A percentile compares a stretch with the other conserved stretches of the same genome.
phyloP scores from a whole-genome alignment of 1,140 invertebrate genomes.

The Centruroides vittatus region DNA sequence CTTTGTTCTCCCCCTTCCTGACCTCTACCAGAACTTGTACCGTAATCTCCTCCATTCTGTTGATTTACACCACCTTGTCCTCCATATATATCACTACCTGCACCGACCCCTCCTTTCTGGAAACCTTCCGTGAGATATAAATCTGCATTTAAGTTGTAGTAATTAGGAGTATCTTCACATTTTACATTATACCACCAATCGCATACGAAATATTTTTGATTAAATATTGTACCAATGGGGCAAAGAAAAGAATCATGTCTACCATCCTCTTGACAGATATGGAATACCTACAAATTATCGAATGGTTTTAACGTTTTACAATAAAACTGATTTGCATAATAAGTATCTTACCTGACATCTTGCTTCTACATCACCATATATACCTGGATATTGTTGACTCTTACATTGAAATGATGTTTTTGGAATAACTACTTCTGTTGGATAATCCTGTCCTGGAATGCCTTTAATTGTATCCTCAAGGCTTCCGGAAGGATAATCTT shows the following conservation, averaged over 20 bases:
- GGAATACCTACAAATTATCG: constrained; percentile 33
- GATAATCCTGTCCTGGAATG: neutral
- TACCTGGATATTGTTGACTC: neutral
- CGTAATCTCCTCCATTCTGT: neutral
- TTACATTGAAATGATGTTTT: neutral
- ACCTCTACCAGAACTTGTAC: neutral
- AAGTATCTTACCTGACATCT: neutral
- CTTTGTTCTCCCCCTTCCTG: neutral
- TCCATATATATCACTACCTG: neutral
- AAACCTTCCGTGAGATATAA: constrained; percentile 10
- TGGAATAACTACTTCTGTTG: neutral
- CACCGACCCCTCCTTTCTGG: neutral
- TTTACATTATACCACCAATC: constrained; percentile 85
- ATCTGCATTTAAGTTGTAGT: constrained; percentile 38
- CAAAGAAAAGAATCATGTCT: constrained; percentile 32
- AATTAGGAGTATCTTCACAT: constrained; percentile 41
- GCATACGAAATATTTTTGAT: constrained; percentile 30
- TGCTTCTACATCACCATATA: neutral
- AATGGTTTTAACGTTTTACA: no score
- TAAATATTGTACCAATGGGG: constrained; percentile 30
- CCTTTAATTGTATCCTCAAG: neutral
- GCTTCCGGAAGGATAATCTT: no score
- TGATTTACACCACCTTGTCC: neutral
- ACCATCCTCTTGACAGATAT: constrained; percentile 37
- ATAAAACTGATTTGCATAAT: no score